Percentiles rank a stretch among this genome's conserved stretches.
Conservation (phyloP, 2,888 invertebrate genomes). For the Lithophane semibrunnea region DNA sequence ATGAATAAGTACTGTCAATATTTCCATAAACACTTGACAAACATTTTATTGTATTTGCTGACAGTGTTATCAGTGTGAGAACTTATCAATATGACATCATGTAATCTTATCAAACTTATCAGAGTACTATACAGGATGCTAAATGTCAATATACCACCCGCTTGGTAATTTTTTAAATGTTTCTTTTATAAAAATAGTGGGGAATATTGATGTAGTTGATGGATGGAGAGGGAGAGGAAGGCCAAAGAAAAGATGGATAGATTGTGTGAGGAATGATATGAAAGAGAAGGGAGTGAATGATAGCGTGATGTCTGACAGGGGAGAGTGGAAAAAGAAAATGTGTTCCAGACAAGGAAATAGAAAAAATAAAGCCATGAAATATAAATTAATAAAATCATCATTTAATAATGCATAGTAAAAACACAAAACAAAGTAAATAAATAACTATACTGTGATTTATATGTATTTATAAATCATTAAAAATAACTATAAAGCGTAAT, state of each 20-base stretch:
- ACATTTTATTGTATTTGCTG: conserved; percentile 60
- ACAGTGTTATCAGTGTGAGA: conserved; percentile 67
- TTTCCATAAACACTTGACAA: conserved; percentile 55
- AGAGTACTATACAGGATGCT: conserved; percentile 65
- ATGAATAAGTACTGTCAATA: conserved; percentile 33
- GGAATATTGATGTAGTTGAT: conserved; percentile 3
- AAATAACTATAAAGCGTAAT: conserved; percentile 22
- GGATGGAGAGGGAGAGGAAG: too few relatives aligned
- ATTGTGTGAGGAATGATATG: too few relatives aligned
- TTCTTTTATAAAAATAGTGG: conserved; percentile 33
- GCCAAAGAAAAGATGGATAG: too few relatives aligned
- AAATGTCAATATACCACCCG: conserved; percentile 55
- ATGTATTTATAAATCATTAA: not conserved
- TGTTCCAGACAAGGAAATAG: not conserved
- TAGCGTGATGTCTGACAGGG: too few relatives aligned
- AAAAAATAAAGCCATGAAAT: not conserved
- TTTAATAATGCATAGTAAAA: not conserved
- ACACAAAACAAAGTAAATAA: conserved; percentile 3
- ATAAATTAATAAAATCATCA: too few relatives aligned
- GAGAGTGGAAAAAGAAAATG: too few relatives aligned
- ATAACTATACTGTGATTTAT: not conserved
- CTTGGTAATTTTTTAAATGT: conserved; percentile 55
- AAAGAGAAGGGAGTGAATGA: too few relatives aligned
- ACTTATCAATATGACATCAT: conserved; percentile 74
- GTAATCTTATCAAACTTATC: conserved; percentile 72